Evolutionary conservation across 2,113 vertebrate species (phyloP).

Genomic region (Laticauda colubrina): DNA sequence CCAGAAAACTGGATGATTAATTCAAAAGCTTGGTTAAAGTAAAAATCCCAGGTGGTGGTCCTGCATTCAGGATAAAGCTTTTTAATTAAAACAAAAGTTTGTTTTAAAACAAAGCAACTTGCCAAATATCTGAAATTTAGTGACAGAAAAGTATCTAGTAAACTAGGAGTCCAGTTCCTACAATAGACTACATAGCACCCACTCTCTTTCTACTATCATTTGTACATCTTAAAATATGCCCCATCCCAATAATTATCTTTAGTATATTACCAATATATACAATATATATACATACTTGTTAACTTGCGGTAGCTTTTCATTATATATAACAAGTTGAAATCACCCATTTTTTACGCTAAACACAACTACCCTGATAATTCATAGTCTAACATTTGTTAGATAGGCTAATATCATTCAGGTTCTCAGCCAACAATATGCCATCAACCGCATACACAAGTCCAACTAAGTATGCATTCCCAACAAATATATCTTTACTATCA

Average conservation of each 20-base stretch:
- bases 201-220: not conserved
- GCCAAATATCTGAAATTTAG: not conserved
- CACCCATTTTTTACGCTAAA: not conserved
- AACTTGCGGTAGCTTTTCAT: not conserved
- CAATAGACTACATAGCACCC: not conserved
- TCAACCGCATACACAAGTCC: not conserved
- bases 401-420: not conserved
- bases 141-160: not conserved
- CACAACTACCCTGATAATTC: not conserved
- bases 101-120: not conserved
- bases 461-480: not conserved
- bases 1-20: not conserved
- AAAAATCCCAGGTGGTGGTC: not conserved
- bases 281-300: not conserved
- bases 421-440: not conserved
- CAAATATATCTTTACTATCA: not conserved
- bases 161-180: not conserved
- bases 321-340: not conserved
- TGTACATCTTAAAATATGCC: not conserved
- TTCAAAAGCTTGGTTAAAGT: not conserved
- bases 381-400: not conserved
- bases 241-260: not conserved
- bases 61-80: not conserved
- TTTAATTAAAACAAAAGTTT: not conserved
- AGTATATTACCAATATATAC: not conserved